Conservation (phyloP, 2,113 vertebrate species). For the Rana temporaria region DNA sequence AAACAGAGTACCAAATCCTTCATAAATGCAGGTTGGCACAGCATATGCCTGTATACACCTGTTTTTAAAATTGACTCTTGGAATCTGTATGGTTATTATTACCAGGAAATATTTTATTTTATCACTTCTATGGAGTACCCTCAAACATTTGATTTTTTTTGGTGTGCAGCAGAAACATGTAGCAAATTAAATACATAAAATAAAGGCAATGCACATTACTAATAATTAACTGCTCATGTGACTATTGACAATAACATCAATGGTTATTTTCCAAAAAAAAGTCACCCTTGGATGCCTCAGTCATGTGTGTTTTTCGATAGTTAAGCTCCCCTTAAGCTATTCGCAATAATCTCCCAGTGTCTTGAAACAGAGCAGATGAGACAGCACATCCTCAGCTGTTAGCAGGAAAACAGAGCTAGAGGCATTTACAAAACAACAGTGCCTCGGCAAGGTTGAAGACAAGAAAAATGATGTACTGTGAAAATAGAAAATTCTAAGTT, state of each 20-base stretch:
- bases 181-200: no score
- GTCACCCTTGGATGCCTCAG: neutral
- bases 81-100: no score
- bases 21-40: no score
- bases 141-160: no score
- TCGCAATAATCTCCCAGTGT: conserved; percentile 41
- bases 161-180: no score
- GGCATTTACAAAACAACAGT: conserved; percentile 55
- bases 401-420: conserved; percentile 41
- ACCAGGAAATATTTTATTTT: no score
- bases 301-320: conserved; percentile 35
- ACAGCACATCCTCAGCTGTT: conserved; percentile 41
- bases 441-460: conserved; percentile 48
- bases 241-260: conserved; percentile 16
- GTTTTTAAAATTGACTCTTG: no score
- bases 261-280: conserved; percentile 29
- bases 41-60: no score
- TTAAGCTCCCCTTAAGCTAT: conserved; percentile 48
- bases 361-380: conserved; percentile 52
- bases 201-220: no score
- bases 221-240: conserved; percentile 23
- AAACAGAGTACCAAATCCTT: no score
- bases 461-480: conserved; percentile 37
- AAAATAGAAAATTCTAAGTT: conserved; percentile 43
- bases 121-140: no score